These are phyloP conservation scores for Taphrorychus bicolor DNA, from an alignment of 2,888 invertebrate genomes.

Conservation along the genomic window DNA sequence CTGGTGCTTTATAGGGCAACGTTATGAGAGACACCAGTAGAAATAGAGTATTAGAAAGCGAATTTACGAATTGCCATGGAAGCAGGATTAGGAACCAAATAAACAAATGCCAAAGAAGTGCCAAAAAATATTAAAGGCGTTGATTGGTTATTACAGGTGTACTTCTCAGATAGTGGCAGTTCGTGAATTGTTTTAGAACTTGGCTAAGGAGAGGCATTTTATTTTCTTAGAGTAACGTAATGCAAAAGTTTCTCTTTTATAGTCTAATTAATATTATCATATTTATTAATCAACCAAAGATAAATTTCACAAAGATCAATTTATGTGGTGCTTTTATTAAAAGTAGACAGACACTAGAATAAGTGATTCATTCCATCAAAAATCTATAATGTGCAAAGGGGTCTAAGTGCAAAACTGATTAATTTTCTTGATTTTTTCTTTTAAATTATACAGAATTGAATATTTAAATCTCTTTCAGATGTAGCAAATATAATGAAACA, in stretches of 20 bases:
- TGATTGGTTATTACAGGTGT: not conserved
- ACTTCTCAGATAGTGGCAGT: not conserved
- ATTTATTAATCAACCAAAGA: not conserved
- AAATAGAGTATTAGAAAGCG: not conserved
- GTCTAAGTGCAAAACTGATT: too few relatives aligned
- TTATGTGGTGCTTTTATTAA: conserved; percentile 21
- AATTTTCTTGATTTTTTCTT: too few relatives aligned
- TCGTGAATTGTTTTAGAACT: not conserved
- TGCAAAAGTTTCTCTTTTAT: not conserved
- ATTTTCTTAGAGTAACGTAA: conserved; percentile 8
- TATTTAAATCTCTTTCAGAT: too few relatives aligned
- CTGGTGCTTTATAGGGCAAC: too few relatives aligned
- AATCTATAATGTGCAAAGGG: too few relatives aligned
- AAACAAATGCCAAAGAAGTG: not conserved
- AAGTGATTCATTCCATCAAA: too few relatives aligned
- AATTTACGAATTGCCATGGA: not conserved
- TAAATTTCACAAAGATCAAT: conserved; percentile 19
- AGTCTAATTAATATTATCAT: not conserved
- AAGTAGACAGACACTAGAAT: too few relatives aligned
- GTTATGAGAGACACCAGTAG: not conserved
- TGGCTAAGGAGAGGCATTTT: not conserved
- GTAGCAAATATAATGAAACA: too few relatives aligned
- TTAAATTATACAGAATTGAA: too few relatives aligned
- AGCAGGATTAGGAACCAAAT: not conserved
- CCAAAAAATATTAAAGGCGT: not conserved